Conservation (phyloP, 2,113 vertebrate genomes). For the Oryzias javanicus region DNA sequence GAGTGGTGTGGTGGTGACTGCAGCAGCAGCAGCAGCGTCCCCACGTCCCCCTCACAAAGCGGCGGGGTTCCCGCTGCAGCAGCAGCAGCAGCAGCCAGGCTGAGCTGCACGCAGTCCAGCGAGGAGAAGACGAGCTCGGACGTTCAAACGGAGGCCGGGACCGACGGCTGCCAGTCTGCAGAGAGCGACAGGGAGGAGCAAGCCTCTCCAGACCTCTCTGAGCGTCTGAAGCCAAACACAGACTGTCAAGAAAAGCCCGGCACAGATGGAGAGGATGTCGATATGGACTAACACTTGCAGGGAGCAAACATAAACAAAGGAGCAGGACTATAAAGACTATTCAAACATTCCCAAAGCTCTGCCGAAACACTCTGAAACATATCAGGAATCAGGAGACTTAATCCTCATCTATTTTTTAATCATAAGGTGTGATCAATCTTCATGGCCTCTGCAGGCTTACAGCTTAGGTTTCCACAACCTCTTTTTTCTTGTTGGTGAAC, state of each 20-base stretch:
- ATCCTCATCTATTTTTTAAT: conserved; percentile 74
- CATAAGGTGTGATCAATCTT: conserved; percentile 70
- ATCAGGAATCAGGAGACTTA: conserved; percentile 75
- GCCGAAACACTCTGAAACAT: conserved; percentile 70
- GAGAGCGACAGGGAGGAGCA: conserved; percentile 45
- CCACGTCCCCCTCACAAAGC: conserved; percentile 28
- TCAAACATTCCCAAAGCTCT: conserved; percentile 80
- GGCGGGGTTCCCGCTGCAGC: conserved; percentile 17
- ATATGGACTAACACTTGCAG: conserved; percentile 85
- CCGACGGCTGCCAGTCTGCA: conserved; percentile 31
- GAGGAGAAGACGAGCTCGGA: conserved; percentile 27
- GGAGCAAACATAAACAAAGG: conserved; percentile 62
- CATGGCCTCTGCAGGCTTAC: conserved; percentile 64
- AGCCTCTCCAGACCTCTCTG: conserved; percentile 68
- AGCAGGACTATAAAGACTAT: conserved; percentile 54
- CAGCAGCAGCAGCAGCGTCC: conserved; percentile 9
- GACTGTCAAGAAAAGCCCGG: conserved; percentile 69
- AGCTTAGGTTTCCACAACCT: conserved; percentile 40
- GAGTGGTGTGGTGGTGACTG: conserved; percentile 40
- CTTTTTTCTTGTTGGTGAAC: conserved; percentile 28
- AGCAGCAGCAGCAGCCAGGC: conserved; percentile 25
- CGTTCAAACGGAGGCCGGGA: conserved; percentile 28
- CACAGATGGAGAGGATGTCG: conserved; percentile 84
- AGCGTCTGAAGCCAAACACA: conserved; percentile 70
- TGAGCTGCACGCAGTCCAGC: conserved; percentile 24